These are phyloP conservation scores for Chamaetylas fuelleborni DNA, from an alignment of 2,113 vertebrate species.

Conservation along the genomic window DNA sequence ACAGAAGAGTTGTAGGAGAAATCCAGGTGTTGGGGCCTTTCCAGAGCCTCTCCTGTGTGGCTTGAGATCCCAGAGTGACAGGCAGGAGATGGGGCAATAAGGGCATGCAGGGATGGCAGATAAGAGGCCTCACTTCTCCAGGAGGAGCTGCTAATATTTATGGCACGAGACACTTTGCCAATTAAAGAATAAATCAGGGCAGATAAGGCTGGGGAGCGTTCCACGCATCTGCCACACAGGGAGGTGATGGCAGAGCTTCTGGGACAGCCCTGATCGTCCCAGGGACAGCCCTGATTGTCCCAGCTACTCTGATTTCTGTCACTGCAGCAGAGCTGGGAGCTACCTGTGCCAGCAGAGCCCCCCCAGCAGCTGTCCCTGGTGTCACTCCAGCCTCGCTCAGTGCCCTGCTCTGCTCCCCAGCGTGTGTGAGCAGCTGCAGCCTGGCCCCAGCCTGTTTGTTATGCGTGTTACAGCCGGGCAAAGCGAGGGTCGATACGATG, in stretches of 20 bases:
- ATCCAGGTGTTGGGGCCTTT: background rate
- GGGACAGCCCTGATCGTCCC: background rate
- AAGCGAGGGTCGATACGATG: background rate
- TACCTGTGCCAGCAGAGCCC: background rate
- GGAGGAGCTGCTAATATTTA: conserved; percentile 26
- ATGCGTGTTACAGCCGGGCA: fast-evolving
- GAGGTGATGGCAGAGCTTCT: fast-evolving
- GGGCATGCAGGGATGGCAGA: background rate
- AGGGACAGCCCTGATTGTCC: no score
- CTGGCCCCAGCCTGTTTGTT: background rate
- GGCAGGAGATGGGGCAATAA: background rate
- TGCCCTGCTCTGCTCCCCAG: background rate
- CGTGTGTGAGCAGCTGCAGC: background rate
- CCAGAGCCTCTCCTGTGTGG: background rate
- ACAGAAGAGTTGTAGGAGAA: background rate
- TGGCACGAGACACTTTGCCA: background rate
- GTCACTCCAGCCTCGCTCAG: background rate
- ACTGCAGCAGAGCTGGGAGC: background rate
- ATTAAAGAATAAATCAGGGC: background rate
- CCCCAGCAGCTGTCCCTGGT: background rate
- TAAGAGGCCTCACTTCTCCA: background rate
- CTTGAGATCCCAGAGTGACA: background rate
- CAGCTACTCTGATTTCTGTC: fast-evolving
- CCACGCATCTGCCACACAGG: fast-evolving
- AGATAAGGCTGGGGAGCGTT: background rate